Percentiles rank a stretch among this genome's conserved stretches.
Conservation (phyloP, 1,140 invertebrate genomes). For the Bombus breviceps region DNA sequence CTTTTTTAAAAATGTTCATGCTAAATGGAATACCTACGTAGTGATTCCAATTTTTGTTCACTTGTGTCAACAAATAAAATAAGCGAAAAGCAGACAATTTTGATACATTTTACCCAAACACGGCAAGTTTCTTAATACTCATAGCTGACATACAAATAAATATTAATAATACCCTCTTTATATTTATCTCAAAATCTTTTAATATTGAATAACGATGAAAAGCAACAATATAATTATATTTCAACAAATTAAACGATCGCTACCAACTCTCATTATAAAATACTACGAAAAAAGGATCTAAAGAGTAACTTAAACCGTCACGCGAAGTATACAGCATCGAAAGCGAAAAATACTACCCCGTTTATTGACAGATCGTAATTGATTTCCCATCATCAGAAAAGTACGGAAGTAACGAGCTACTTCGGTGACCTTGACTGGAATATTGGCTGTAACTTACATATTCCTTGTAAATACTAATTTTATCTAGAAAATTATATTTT, state of each 20-base stretch:
- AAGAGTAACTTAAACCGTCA: conserved; percentile 32
- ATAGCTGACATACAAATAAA: no score
- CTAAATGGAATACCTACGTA: no score
- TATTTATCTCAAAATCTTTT: no score
- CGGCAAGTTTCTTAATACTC: no score
- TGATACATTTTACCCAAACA: no score
- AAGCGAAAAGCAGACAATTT: no score
- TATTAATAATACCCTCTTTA: no score
- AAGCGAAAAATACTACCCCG: conserved; percentile 46
- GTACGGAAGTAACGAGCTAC: conserved; percentile 38
- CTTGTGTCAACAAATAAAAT: no score
- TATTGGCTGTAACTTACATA: neutral
- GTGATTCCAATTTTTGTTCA: no score
- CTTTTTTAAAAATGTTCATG: no score
- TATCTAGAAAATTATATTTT: neutral
- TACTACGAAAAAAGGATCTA: neutral
- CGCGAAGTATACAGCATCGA: conserved; percentile 40
- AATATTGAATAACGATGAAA: neutral
- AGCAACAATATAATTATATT: neutral
- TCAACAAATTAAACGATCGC: neutral
- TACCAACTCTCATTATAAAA: neutral
- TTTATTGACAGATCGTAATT: conserved; percentile 62
- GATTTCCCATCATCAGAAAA: conserved; percentile 54
- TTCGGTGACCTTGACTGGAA: conserved; percentile 38
- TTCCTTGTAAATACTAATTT: neutral